phyloP scores from a whole-genome alignment of 2,797 vertebrate species.

The Miichthys miiuy region DNA sequence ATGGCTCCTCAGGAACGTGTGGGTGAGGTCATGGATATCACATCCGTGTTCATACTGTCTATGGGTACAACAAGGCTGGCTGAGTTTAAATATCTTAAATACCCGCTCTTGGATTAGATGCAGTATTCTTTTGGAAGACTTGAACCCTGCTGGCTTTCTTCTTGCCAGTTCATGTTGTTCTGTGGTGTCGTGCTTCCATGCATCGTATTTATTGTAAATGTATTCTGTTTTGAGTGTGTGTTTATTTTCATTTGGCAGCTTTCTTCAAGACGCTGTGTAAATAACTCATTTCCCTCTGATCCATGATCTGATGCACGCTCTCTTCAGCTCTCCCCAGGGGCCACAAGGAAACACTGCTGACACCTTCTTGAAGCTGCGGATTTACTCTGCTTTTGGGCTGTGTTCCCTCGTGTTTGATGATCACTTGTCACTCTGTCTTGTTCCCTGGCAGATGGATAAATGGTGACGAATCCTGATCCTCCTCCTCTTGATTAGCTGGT shows the following conservation, averaged over 20 bases:
- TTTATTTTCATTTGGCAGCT: conserved; percentile 57
- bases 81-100: background rate
- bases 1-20: no score
- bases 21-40: no score
- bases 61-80: no score
- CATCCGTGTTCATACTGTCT: no score
- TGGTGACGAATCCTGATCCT: conserved; percentile 13
- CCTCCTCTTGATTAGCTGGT: conserved; percentile 30
- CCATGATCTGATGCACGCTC: conserved; percentile 53
- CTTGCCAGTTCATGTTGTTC: background rate
- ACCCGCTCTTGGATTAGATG: background rate
- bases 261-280: conserved; percentile 49
- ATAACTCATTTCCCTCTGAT: conserved; percentile 64
- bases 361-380: conserved; percentile 44
- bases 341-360: conserved; percentile 30
- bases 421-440: conserved; percentile 50
- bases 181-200: background rate
- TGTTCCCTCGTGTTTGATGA: conserved; percentile 36
- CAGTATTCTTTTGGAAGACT: background rate
- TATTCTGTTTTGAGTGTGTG: background rate
- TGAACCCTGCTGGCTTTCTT: background rate
- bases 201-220: conserved; percentile 7
- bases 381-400: conserved; percentile 47
- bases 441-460: conserved; percentile 43
- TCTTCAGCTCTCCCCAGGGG: conserved; percentile 41